A percentile compares a stretch with the other conserved stretches of the same genome.
Conservation (phyloP, 2,113 vertebrate genomes). For the Bathybates hornii region DNA sequence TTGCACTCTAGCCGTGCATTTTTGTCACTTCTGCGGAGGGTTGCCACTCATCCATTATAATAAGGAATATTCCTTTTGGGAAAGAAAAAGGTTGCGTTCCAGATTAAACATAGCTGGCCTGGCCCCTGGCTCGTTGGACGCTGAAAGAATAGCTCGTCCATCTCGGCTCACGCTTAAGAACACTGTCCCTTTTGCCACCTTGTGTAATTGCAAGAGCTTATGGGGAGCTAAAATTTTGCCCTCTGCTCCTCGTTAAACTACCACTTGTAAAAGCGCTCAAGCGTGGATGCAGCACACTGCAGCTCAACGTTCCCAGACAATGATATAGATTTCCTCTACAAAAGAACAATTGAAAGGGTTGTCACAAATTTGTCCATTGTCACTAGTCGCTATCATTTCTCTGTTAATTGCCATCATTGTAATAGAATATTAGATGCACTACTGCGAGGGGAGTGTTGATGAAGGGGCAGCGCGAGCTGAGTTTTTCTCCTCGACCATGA, state of each 20-base stretch:
- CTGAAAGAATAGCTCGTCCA: background rate
- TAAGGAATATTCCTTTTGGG: conserved; percentile 24
- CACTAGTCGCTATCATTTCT: conserved; percentile 60
- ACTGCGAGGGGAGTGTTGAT: conserved; percentile 46
- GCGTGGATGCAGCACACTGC: conserved; percentile 58
- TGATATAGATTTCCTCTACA: conserved; percentile 65
- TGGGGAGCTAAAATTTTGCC: conserved; percentile 59
- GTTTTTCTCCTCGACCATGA: conserved; percentile 52
- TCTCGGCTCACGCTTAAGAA: conserved; percentile 34
- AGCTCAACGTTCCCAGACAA: conserved; percentile 57
- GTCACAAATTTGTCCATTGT: conserved; percentile 71
- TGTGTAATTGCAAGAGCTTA: conserved; percentile 61
- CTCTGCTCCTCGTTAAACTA: conserved; percentile 62
- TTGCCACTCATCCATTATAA: conserved; percentile 41
- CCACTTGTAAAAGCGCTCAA: conserved; percentile 63
- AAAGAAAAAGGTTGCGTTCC: conserved; percentile 6
- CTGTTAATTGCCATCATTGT: conserved; percentile 66
- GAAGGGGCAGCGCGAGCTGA: conserved; percentile 35
- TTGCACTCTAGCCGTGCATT: background rate
- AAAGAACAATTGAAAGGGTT: conserved; percentile 68
- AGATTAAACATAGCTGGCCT: conserved; percentile 23
- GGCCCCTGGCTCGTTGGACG: background rate
- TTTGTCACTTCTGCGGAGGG: conserved; percentile 10
- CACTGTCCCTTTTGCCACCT: conserved; percentile 50
- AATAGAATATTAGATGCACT: conserved; percentile 61